Conservation (phyloP, 2,797 vertebrate genomes). For the Myiothlypis coronata region DNA sequence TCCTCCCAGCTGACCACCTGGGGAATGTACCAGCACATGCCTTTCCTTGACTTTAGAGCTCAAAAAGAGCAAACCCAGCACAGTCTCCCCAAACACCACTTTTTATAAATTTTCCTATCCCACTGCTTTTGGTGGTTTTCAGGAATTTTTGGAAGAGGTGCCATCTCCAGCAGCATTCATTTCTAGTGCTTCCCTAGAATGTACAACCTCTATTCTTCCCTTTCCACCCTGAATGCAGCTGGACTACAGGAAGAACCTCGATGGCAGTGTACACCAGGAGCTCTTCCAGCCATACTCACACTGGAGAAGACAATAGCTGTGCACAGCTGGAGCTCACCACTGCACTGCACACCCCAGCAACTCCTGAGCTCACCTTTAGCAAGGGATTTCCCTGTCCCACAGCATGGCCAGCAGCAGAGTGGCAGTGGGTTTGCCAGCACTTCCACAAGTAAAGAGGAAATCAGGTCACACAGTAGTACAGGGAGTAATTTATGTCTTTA, state of each 20-base stretch:
- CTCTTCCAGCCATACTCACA: neutral
- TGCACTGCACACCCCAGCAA: neutral
- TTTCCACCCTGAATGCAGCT: neutral
- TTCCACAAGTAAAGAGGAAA: neutral
- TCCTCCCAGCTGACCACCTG: neutral
- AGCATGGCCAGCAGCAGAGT: accelerated
- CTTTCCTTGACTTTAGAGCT: neutral
- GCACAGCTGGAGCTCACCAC: neutral
- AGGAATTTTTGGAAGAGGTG: neutral
- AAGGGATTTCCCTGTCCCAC: neutral
- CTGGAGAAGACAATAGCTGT: neutral
- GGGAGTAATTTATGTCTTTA: neutral
- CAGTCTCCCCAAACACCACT: neutral
- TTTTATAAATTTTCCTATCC: neutral
- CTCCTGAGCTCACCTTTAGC: neutral
- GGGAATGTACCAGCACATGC: neutral
- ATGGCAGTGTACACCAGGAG: neutral
- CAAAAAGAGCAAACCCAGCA: neutral
- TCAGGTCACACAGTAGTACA: neutral
- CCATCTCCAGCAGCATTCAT: neutral
- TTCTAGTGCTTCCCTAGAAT: neutral
- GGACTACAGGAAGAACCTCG: neutral
- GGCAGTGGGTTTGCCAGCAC: neutral
- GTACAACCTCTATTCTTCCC: neutral
- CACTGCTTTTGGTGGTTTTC: neutral